Base-by-base conservation (phyloP, 2,797 vertebrate genomes). In the Pyrocephalus nanus region DNA sequence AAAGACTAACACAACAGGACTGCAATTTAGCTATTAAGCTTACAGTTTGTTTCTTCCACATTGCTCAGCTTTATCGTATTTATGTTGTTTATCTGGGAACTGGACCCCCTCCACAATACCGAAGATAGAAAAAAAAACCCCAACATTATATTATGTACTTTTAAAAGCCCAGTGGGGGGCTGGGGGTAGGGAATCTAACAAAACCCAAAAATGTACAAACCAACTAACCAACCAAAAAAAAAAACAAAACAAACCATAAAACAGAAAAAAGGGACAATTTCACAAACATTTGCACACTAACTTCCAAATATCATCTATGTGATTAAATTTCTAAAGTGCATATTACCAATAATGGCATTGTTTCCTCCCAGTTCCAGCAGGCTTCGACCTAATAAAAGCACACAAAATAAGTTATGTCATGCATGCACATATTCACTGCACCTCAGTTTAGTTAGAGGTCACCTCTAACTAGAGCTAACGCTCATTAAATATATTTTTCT, bases 361-460 rank as follows among this genome's bases (percentile, higher is more conserved):
- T 99, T 99, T 93, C 99, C 99, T 77, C 99, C 99, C 11, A 99
- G 98, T 96, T 99, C 99, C 92, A 99, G 96, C 70, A 99, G 96
- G 86, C 98, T 98, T 73, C 98, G 99, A 76, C 99, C 98, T 99
- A 92, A 78, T 62, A 94, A 95, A 94, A 95, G 90, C 27, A 97
- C 6, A 97, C 5, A 93, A 85, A 85, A 6, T 26, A 87, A 73
- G 17, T 86, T 64, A 53, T 2, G 5, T 61, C 43, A 87, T 9
- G 16, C 0, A 0, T 11, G 48, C 6, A 8, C 1, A 7, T 40
- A 58, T 38, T 67, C 27, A 61, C 8, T 25, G 12, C 14, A 47
- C 40, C 5, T 62, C 69, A 55, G 20, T 8, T 8, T 32, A 86
- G 34, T 30, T 42, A 42, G 15, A 90, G 32, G 6, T 60, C 16